A percentile compares a stretch with the other conserved stretches of the same genome.
Conservation (phyloP, 2,113 vertebrate genomes). For the Chlorodrepanis virens region DNA sequence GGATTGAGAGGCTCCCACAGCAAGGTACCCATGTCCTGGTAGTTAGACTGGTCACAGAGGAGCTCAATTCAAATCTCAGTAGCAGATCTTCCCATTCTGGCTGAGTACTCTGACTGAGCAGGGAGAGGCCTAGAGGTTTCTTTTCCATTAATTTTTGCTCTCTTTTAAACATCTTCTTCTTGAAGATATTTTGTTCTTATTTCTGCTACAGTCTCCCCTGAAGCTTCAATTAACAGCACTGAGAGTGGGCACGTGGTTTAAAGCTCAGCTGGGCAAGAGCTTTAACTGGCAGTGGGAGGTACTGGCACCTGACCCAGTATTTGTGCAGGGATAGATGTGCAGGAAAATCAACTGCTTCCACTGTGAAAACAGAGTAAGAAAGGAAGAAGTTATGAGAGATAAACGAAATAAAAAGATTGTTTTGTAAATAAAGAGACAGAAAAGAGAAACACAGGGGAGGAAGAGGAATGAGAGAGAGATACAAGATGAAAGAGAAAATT, state of each 20-base stretch:
- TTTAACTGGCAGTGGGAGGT: not conserved
- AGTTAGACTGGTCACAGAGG: not conserved
- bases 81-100: not conserved
- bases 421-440: not conserved
- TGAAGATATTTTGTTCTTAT: not conserved
- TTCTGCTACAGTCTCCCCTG: not conserved
- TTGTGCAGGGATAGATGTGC: not conserved
- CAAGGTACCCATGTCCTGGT: not conserved
- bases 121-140: not conserved
- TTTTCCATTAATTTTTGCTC: not conserved
- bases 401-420: not conserved
- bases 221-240: not conserved
- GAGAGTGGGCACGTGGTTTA: not conserved
- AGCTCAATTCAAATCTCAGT: not conserved
- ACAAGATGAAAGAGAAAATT: not conserved
- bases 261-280: not conserved
- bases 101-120: not conserved
- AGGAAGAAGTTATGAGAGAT: not conserved
- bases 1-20: not conserved
- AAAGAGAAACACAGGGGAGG: not conserved
- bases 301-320: not conserved
- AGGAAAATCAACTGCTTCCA: not conserved
- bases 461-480: not conserved
- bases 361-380: not conserved
- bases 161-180: not conserved